These are phyloP conservation scores for Telmatherina bonti DNA, from an alignment of 2,797 vertebrate species.

Conservation along the genomic window DNA sequence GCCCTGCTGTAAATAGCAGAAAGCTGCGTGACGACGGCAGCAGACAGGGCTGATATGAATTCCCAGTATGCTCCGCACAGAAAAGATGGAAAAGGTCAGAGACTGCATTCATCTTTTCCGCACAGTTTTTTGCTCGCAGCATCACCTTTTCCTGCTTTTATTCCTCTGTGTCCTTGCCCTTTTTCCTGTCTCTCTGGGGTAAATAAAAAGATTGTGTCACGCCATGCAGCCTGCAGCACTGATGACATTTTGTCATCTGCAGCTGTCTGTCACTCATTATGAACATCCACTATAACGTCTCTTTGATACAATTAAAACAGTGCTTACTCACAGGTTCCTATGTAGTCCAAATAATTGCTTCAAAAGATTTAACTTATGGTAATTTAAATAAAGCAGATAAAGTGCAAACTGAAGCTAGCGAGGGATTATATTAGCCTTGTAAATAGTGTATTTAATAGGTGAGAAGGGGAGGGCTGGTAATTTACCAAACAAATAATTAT, in stretches of 20 bases:
- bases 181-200: conserved; percentile 42
- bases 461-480: conserved; percentile 29
- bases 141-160: conserved; percentile 58
- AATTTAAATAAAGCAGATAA: conserved; percentile 32
- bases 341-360: conserved; percentile 31
- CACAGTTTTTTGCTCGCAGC: conserved; percentile 51
- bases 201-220: conserved; percentile 51
- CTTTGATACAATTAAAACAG: conserved; percentile 43
- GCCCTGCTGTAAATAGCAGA: conserved; percentile 42
- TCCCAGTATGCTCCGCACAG: conserved; percentile 45
- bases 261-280: conserved; percentile 39
- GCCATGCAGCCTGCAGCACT: conserved; percentile 25
- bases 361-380: background rate
- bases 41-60: conserved; percentile 52
- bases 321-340: conserved; percentile 33
- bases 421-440: conserved; percentile 30
- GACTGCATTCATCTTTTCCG: conserved; percentile 63
- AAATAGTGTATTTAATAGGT: conserved; percentile 39
- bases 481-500: conserved; percentile 47
- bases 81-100: conserved; percentile 71
- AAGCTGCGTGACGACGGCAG: conserved; percentile 31
- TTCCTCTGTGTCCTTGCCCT: conserved; percentile 55
- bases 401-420: conserved; percentile 8
- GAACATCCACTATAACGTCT: conserved; percentile 21
- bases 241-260: conserved; percentile 63